phyloP scores from a whole-genome alignment of 2,113 vertebrate genomes.

The Grantiella picta region DNA sequence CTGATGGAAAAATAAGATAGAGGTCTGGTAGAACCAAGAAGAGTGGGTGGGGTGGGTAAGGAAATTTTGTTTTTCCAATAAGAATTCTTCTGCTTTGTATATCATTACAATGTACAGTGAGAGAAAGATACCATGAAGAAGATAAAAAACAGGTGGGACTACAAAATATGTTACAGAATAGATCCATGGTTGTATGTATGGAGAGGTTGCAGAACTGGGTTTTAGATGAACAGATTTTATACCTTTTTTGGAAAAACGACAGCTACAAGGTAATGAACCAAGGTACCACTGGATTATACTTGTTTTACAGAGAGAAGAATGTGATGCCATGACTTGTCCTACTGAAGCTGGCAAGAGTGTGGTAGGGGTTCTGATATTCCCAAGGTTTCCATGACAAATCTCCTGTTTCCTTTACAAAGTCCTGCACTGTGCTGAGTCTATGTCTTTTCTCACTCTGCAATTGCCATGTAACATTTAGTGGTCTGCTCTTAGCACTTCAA shows the following conservation, averaged over 20 bases:
- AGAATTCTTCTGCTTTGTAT: neutral
- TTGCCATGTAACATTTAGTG: neutral
- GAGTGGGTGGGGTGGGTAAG: neutral
- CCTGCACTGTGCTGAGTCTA: neutral
- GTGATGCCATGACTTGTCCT: neutral
- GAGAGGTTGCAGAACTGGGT: neutral
- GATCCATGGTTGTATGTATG: neutral
- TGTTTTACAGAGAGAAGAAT: neutral
- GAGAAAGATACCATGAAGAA: neutral
- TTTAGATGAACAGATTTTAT: neutral
- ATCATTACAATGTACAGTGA: neutral
- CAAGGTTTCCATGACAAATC: neutral
- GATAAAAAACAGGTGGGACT: fast-evolving
- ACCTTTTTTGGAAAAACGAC: neutral
- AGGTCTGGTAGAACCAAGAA: neutral
- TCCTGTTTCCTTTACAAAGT: neutral
- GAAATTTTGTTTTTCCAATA: neutral
- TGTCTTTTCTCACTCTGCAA: neutral
- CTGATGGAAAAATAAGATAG: neutral
- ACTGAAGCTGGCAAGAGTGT: neutral
- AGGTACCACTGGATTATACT: neutral
- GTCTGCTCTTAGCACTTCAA: neutral
- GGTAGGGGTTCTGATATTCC: neutral
- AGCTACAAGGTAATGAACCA: neutral
- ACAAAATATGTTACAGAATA: neutral